Evolutionary conservation across 2,113 vertebrate species (phyloP), one percentile per base, ranked within the genome.

Genomic region (Bombycilla garrulus): DNA sequence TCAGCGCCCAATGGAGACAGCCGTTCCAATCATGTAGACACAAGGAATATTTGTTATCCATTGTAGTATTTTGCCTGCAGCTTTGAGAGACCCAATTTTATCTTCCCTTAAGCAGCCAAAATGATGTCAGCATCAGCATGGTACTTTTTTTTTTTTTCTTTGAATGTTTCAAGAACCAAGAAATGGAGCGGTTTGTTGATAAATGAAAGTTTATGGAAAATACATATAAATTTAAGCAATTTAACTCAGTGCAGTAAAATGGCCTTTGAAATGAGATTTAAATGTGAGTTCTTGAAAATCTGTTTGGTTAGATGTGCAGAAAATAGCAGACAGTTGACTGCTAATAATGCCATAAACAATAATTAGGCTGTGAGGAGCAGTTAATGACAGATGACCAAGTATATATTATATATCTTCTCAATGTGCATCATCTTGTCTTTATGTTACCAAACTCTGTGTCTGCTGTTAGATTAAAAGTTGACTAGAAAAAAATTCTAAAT

Each of bases 51-150:
- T 92, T 97, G 92, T 93, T 93, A 86, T 10, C 91, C 96, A 86
- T 97, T 93, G 96, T 92, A 86, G 80, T 90, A 77, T 90, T 93
- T 94, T 92, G 92, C 95, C 96, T 92, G 90, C 72, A 95, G 95
- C 94, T 96, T 92, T 79, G 81, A 90, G 73, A 95, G 93, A 96
- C 96, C 94, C 92, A 97, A 48, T 97, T 97, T 95, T 93, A 38
- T 94, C 92, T 92, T 79, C 81, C 92, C 69, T 66, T 81, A 53
- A 96, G 95, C 93, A 78, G 70, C 40, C 88, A 77, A 79, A 95
- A 93, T 66, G 57, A 94, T 92, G 92, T 91, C 92, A 92, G 88
- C 54, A 53, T 76, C 78, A 81, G 76, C 2, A 0, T 82, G 83
- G 78, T 67, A 45, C 70, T 91, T 42, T 42, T 42, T 42, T 42